Evolutionary conservation across 1,140 invertebrate species (phyloP), one percentile per base, ranked within the genome.

Genomic region (Acyrthosiphon pisum): DNA sequence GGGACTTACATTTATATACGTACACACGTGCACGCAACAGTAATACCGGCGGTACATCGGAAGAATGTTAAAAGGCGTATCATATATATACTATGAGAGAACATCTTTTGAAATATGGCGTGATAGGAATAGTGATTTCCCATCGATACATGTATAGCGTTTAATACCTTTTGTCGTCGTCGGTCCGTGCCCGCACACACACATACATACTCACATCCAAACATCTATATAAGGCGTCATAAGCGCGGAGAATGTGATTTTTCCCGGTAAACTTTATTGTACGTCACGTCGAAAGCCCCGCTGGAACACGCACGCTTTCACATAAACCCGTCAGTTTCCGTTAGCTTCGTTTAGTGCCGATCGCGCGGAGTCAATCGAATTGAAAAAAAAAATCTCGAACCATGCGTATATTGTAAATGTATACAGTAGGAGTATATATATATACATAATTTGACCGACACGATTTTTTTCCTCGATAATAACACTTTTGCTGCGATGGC

Each of bases 41-140:
- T 53, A 89, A 46, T 44, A 53, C 87, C 87, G 87, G 53, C 87
- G 87, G 53, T 89, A 89, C 87, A 89, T 89, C 48, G 48, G n/a
- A 35, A 89, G 87, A 89, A 89, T 53, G 48, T 89, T 53, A 89
- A 89, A 89, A 89, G 48, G 87, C 44, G 18, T 76, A 86, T 86
- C 84, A 46, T 86, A 46, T 86, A 68, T 76, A n/a, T n/a, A n/a
- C n/a, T 41, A 41, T 41, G 41, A 41, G 41, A 48, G n/a, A 89
- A 89, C 87, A 89, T 89, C 87, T 50, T 89, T 89, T 89, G 46
- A 89, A 89, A 89, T 89, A 53, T 53, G 48, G 35, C 87, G 87
- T 89, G 87, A 89, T 53, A 22, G 46, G 87, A 89, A 89, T 89
- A 89, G 87, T 53, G 87, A 89, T 89, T 89, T 89, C n/a, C 41